Evolutionary conservation across 1,140 invertebrate genomes (phyloP).

Genomic region (honey bee (Apis mellifera)): DNA sequence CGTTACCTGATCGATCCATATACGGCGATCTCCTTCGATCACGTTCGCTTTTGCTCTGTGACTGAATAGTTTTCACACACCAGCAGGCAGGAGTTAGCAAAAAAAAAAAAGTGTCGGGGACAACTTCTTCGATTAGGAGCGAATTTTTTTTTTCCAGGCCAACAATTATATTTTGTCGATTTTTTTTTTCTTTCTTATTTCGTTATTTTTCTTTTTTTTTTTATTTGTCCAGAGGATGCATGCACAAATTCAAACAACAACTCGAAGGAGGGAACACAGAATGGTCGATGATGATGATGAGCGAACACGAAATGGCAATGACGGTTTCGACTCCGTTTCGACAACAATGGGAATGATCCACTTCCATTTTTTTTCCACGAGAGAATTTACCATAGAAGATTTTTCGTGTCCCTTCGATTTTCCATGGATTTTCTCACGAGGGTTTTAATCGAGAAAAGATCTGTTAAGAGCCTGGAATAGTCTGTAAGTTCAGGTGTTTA

Average conservation of each 20-base stretch:
- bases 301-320: neutral
- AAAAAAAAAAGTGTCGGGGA: constrained; percentile 53
- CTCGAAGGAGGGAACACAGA: constrained; percentile 22
- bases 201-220: too few species aligned
- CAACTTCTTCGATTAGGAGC: constrained; percentile 51
- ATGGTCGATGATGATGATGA: constrained; percentile 38
- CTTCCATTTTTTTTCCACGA: neutral
- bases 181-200: constrained; percentile 27
- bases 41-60: constrained; percentile 9
- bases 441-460: neutral
- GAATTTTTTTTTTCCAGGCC: constrained; percentile 32
- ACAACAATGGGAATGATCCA: neutral
- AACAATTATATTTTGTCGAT: constrained; percentile 48
- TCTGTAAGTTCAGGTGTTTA: neutral
- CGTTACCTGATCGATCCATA: constrained; percentile 55
- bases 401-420: neutral
- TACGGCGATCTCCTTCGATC: neutral
- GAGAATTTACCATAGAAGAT: neutral
- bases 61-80: constrained; percentile 64
- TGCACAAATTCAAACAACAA: constrained; percentile 66
- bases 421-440: neutral
- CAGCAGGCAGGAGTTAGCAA: constrained; percentile 70
- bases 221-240: constrained; percentile 46
- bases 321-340: neutral
- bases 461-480: neutral